These are phyloP conservation scores for Bucorvus abyssinicus DNA, from an alignment of 2,797 vertebrate species.

Conservation along the genomic window DNA sequence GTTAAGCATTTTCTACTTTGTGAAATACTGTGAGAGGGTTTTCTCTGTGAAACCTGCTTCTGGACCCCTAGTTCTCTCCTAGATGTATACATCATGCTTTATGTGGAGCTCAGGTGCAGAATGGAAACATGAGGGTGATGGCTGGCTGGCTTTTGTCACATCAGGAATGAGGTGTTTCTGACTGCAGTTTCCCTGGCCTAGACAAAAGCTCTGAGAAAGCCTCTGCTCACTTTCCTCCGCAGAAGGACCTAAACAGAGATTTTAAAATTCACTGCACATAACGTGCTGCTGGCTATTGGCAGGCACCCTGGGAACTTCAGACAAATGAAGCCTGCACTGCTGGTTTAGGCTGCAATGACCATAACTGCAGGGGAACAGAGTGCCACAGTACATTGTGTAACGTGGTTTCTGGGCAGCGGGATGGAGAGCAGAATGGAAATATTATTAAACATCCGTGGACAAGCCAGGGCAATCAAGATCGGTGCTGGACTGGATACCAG, in stretches of 20 bases:
- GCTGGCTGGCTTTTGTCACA: not conserved
- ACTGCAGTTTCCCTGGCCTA: not conserved
- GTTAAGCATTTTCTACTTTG: not conserved
- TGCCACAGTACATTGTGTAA: not conserved
- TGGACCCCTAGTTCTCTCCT: not conserved
- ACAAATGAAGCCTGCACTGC: not conserved
- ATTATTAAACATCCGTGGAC: not conserved
- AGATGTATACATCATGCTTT: not conserved
- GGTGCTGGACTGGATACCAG: not conserved
- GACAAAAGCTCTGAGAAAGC: not conserved
- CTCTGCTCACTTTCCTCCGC: not conserved
- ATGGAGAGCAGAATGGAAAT: not conserved
- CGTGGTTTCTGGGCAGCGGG: not conserved
- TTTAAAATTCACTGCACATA: slow-evolving; percentile 16
- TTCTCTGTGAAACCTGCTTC: not conserved
- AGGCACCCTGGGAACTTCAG: slow-evolving; percentile 13
- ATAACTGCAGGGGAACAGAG: not conserved
- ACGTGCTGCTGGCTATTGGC: slow-evolving; percentile 29
- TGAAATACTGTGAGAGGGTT: not conserved
- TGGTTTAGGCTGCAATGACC: not conserved
- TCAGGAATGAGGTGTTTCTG: not conserved
- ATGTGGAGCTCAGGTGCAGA: not conserved
- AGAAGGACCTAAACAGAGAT: not conserved
- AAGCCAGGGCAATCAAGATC: not conserved
- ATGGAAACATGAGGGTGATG: not conserved